A percentile compares a stretch with the other conserved stretches of the same genome.
These are phyloP conservation scores for Chiridota heheva DNA, from an alignment of 35 echinoderm and acorn worm genomes.

Conservation along the genomic window DNA sequence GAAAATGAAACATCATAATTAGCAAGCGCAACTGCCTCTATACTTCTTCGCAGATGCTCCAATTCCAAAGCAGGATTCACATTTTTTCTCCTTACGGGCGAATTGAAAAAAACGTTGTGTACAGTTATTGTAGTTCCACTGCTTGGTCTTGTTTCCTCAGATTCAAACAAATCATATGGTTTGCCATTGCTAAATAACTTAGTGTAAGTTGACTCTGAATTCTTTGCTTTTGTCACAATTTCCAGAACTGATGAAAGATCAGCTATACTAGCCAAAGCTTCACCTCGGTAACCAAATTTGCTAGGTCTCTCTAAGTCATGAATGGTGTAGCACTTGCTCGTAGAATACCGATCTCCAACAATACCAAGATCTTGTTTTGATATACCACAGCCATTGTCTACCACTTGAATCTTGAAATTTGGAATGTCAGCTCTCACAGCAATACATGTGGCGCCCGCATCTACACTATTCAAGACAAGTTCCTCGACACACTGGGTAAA, in stretches of 20 bases:
- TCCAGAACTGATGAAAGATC: constrained; percentile 84
- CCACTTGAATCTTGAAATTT: constrained; percentile 70
- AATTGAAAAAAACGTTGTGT: constrained; percentile 79
- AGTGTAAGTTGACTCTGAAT: constrained; percentile 45
- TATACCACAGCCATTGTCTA: constrained; percentile 90
- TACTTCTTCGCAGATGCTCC: constrained; percentile 50
- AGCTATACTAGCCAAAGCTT: constrained; percentile 80
- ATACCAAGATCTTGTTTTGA: constrained; percentile 42
- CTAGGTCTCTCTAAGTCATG: constrained; percentile 64
- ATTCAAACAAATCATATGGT: constrained; percentile 50
- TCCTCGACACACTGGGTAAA: constrained; percentile 83
- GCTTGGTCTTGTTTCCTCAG: constrained; percentile 55
- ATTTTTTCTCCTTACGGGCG: constrained; percentile 79
- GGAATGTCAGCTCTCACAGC: constrained; percentile 77
- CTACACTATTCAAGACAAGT: constrained; percentile 82
- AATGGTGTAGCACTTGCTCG: constrained; percentile 84
- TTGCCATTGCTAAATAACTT: constrained; percentile 77
- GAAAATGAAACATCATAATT: constrained; percentile 83
- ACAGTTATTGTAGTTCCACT: constrained; percentile 88
- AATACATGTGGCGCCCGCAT: constrained; percentile 84
- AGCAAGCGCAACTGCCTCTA: constrained; percentile 73
- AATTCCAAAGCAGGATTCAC: constrained; percentile 52
- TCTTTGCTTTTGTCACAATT: constrained; percentile 63
- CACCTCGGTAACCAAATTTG: constrained; percentile 90
- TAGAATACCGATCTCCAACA: constrained; percentile 82